These are phyloP conservation scores for Dromas ardeola DNA, from an alignment of 2,113 vertebrate genomes.

Conservation along the genomic window DNA sequence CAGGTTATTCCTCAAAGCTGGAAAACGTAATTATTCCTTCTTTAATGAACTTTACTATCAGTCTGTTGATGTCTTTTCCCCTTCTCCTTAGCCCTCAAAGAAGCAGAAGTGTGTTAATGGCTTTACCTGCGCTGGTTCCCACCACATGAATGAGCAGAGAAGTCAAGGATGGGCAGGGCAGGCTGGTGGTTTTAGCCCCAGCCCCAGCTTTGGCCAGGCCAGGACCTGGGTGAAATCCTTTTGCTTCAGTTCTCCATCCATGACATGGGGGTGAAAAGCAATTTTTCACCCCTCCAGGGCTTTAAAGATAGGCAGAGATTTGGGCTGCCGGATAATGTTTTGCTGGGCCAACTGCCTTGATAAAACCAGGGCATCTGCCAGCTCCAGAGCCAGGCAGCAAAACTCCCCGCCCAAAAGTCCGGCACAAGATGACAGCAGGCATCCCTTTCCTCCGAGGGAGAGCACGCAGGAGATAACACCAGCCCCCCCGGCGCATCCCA, in stretches of 20 bases:
- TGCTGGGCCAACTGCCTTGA: not conserved
- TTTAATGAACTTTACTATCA: not conserved
- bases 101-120: not conserved
- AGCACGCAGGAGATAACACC: not conserved
- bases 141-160: not conserved
- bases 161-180: not conserved
- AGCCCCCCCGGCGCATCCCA: not conserved
- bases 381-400: not conserved
- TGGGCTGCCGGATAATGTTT: not conserved
- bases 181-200: not conserved
- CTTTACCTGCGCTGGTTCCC: not conserved
- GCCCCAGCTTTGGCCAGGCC: not conserved
- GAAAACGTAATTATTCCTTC: not conserved
- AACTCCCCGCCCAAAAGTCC: not conserved
- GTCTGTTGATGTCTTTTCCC: not conserved
- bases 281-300: not conserved
- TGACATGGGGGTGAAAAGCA: not conserved
- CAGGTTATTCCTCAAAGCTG: not conserved
- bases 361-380: not conserved
- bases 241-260: not conserved
- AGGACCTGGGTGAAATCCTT: not conserved
- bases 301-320: not conserved
- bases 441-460: not conserved
- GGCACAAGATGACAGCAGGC: fast-evolving
- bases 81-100: not conserved